Conservation (phyloP, 2,797 vertebrate species). For the Menidia menidia region DNA sequence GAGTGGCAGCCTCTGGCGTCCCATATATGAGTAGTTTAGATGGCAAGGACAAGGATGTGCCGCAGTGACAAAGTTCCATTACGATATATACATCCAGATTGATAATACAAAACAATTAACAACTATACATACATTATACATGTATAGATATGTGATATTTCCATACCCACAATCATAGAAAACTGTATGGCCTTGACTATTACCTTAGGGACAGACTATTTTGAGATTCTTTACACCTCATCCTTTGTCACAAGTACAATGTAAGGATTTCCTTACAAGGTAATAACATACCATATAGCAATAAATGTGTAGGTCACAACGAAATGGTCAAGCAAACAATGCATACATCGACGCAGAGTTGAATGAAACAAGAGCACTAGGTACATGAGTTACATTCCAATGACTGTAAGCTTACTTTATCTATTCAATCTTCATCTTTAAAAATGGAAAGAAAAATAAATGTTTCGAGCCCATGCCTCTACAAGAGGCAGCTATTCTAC, state of each 20-base stretch:
- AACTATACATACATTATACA: not conserved
- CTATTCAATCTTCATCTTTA: not conserved
- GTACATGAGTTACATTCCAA: not conserved
- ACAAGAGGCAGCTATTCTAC: conserved; percentile 11
- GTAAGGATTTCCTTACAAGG: conserved; percentile 76
- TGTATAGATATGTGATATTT: not conserved
- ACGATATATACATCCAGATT: not conserved
- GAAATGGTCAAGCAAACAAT: conserved; percentile 25
- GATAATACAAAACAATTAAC: not conserved
- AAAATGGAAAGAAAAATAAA: conserved; percentile 22
- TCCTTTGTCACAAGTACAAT: conserved; percentile 70
- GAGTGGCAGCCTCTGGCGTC: not conserved
- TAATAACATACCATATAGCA: conserved; percentile 13
- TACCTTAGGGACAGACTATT: conserved; percentile 48
- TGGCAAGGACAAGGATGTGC: conserved; percentile 5
- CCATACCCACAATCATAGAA: not conserved
- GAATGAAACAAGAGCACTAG: not conserved
- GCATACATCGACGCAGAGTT: conserved; percentile 10
- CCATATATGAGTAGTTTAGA: conserved; percentile 29
- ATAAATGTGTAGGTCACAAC: conserved; percentile 3
- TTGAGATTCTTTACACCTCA: conserved; percentile 52
- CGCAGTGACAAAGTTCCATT: conserved; percentile 18
- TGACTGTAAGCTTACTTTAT: not conserved
- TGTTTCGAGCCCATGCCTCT: conserved; percentile 27
- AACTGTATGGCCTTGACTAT: not conserved